A percentile compares a stretch with the other conserved stretches of the same genome.
phyloP scores from a whole-genome alignment of 2,888 invertebrate genomes.

The Pterostichus niger region DNA sequence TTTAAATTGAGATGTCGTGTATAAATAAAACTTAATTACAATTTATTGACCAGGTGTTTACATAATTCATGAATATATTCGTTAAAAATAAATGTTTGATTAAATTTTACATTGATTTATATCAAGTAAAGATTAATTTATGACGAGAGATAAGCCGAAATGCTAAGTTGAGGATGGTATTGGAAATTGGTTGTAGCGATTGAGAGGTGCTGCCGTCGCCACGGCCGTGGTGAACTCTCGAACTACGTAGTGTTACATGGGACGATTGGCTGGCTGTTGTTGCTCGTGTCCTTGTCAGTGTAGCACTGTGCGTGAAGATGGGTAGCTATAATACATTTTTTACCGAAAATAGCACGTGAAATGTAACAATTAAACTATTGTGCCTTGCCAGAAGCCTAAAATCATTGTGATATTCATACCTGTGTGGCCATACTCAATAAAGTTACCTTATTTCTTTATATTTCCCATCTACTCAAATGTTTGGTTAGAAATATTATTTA shows the following conservation, averaged over 20 bases:
- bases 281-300: conserved; percentile 60
- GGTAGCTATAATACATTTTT: conserved; percentile 45
- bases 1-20: conserved; percentile 1
- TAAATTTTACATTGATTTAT: neutral
- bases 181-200: conserved; percentile 6
- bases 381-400: conserved; percentile 45
- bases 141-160: neutral
- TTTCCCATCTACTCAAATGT: conserved; percentile 40
- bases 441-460: conserved; percentile 1
- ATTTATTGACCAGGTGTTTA: conserved; percentile 5
- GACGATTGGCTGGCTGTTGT: conserved; percentile 22
- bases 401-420: conserved; percentile 44
- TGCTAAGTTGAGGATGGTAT: neutral
- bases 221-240: conserved; percentile 53
- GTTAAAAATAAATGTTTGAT: neutral
- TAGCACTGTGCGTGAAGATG: conserved; percentile 38
- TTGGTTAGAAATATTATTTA: conserved; percentile 59
- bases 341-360: conserved; percentile 47
- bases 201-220: conserved; percentile 47
- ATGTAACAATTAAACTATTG: conserved; percentile 12
- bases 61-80: neutral
- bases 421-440: conserved; percentile 9
- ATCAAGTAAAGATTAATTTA: neutral
- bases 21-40: neutral
- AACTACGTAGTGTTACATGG: conserved; percentile 39